Evolutionary conservation across 1,140 invertebrate genomes (phyloP), one percentile per base, ranked within the genome.

Genomic region (Drosophila orosa): DNA sequence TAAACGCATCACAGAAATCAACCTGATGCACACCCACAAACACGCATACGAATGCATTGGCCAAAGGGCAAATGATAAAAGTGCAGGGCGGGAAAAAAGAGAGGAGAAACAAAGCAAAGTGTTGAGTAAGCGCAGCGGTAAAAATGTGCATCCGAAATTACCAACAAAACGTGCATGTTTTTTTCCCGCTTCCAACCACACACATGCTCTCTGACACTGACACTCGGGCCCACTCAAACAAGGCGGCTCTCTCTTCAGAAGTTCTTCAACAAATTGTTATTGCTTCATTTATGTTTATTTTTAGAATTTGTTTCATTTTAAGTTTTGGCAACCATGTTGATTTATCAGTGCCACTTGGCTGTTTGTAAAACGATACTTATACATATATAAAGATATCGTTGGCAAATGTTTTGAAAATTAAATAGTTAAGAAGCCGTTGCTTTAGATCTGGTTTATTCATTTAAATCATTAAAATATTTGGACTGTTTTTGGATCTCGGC

Each of bases 21-120:
- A 86, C 69, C 61, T 86, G 69, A 74, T 86, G 81, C 66, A 80
- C 39, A 78, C 50, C 37, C 33, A 52, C 57, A 52, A 33, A 8
- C 13, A 24, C 35, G 42, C 47, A 72, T 57, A 72, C 39, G 45
- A 44, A 61, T 42, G 5, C 37, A 25, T 5, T 37, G 24, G 35
- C 17, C 39, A 37, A 69, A 75, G 71, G 68, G 62, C 27, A 72
- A 61, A 47, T 31, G 40, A 33, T 47, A 75, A 74, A 59, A 48
- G 50, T 27, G 25, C 19, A 22, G 19, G 44, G n/a, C 37, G 31
- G 29, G 39, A 19, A 7, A 10, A 33, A 45, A 42, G 6, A n/a
- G n/a, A 12, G 19, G 27, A 42, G 22, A 67, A 52, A 60, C 61
- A 84, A 76, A 73, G 54, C 42, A 59, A 25, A 29, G 31, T 57